Evolutionary conservation across 2,797 vertebrate genomes (phyloP).

Genomic region (Cetoscarus ocellatus): DNA sequence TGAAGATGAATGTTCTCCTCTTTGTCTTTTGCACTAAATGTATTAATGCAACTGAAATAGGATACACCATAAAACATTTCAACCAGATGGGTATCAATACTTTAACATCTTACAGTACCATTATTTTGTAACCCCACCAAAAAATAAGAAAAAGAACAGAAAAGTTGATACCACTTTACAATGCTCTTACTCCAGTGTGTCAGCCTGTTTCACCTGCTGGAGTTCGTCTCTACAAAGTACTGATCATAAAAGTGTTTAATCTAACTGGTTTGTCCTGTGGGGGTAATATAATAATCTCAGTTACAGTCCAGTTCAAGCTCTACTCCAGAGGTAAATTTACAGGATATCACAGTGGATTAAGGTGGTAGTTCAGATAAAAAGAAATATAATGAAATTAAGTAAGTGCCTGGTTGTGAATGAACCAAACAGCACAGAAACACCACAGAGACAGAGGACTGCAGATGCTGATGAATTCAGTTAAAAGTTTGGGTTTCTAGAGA

Average conservation of each 20-base stretch:
- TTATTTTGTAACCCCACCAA: constrained; percentile 26
- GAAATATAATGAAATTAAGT: constrained; percentile 14
- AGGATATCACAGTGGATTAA: constrained; percentile 40
- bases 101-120: constrained; percentile 41
- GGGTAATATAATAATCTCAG: too few species aligned
- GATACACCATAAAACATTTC: constrained; percentile 39
- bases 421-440: constrained; percentile 50
- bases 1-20: constrained; percentile 43
- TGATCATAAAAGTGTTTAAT: constrained; percentile 25
- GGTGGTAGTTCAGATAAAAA: constrained; percentile 24
- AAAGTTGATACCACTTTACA: constrained; percentile 30
- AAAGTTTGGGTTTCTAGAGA: constrained; percentile 60
- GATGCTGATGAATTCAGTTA: constrained; percentile 57
- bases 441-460: constrained; percentile 52
- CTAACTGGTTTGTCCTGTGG: too few species aligned
- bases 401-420: constrained; percentile 58
- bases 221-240: constrained; percentile 9
- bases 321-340: constrained; percentile 15
- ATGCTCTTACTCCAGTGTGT: constrained; percentile 31
- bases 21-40: constrained; percentile 37
- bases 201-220: constrained; percentile 24
- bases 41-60: constrained; percentile 36
- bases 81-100: constrained; percentile 33
- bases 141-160: constrained; percentile 12
- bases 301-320: constrained; percentile 6